Evolutionary conservation across 2,797 vertebrate species (phyloP), one percentile per base, ranked within the genome.

Genomic region (Myotis daubentonii): DNA sequence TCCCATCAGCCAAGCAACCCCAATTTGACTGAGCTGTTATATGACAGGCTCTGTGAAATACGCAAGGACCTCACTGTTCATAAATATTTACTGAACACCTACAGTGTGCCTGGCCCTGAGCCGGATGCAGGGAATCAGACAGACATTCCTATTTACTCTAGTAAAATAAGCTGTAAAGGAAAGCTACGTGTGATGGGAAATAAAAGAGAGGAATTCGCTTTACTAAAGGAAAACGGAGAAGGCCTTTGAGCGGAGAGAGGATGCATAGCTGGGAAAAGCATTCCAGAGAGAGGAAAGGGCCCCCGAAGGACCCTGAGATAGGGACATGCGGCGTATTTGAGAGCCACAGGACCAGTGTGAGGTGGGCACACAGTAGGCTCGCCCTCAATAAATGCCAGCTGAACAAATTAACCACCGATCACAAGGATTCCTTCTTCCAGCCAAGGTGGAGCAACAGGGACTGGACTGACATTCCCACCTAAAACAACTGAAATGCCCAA

Each of bases 71-170:
- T 83, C 80, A 28, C 49, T 91, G 49, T 66, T 79, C 30, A 22
- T 81, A 93, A 96, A 94, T 91, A 93, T 88, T 91, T 78, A 93
- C n/a, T 33, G 10, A 87, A 71, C 47, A 72, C 36, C 66, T 55
- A 49, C 60, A 36, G 28, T 44, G 51, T 91, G 57, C 44, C 74
- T 78, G 83, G 92, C 47, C 38, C 82, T 91, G 89, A 55, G 57
- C 75, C 19, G 65, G 28, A 28, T 89, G 25, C 30, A n/a, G 65
- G 22, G 41, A 93, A 55, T 68, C 22, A 30, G 51, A 94, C 83
- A 88, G 47, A 88, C 94, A 92, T 57, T 60, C 30, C 68, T 83
- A 30, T 55, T 44, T 55, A 16, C 62, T 72, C 66, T 60, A 82
- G 79, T 25, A 68, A 88, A 87, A 83, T 44, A 72, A 74, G 17